A percentile compares a stretch with the other conserved stretches of the same genome.
These are phyloP conservation scores for Bombus superbus DNA, from an alignment of 1,140 invertebrate species.

Conservation along the genomic window DNA sequence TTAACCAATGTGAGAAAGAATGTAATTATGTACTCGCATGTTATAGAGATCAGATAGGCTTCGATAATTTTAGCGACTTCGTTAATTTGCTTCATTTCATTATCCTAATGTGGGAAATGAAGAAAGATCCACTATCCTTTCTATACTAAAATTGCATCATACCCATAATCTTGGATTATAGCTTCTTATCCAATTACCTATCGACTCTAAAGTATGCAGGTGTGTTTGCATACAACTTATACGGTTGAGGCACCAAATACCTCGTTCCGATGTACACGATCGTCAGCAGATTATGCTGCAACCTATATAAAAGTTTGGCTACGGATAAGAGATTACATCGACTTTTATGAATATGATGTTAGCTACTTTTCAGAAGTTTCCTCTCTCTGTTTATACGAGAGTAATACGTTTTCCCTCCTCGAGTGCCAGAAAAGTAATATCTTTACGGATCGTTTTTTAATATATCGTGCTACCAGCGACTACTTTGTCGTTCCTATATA, in stretches of 20 bases:
- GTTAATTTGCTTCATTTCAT: neutral
- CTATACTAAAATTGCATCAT: neutral
- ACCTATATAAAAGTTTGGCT: neutral
- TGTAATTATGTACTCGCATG: neutral
- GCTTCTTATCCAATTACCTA: slow-evolving; percentile 8
- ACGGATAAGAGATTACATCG: slow-evolving; percentile 17
- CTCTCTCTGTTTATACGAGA: no score
- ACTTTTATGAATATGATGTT: slow-evolving; percentile 12
- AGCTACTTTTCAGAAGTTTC: slow-evolving; percentile 5
- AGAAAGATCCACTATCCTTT: neutral
- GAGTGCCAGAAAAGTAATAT: neutral
- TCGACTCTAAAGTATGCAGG: neutral
- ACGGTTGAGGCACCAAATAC: neutral
- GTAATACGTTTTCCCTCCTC: no score
- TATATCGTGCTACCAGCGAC: neutral
- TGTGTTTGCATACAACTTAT: slow-evolving; percentile 26
- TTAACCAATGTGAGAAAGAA: neutral
- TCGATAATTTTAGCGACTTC: neutral
- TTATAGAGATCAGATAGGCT: neutral
- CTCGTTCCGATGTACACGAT: slow-evolving; percentile 12
- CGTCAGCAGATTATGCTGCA: neutral
- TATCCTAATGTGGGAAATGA: neutral
- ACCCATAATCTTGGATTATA: neutral
- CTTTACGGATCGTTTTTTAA: neutral
- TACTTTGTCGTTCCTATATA: neutral